phyloP scores from a whole-genome alignment of 2,888 invertebrate genomes.

The Thymelicus sylvestris region DNA sequence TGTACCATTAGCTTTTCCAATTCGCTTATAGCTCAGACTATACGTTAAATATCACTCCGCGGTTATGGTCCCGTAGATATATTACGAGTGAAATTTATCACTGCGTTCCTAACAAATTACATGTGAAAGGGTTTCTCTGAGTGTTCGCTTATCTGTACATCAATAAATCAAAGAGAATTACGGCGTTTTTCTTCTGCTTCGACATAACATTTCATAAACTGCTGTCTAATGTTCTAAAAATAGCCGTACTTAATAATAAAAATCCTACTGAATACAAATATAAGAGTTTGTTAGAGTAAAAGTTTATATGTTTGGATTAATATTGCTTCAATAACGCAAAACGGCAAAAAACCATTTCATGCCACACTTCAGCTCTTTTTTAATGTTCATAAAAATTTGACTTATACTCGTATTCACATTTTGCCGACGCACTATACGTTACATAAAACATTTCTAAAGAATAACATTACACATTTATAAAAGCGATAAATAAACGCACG shows the following conservation, averaged over 20 bases:
- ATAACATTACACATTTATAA: conserved; percentile 12
- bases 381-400: no score
- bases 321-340: no score
- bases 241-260: no score
- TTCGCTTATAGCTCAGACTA: conserved; percentile 48
- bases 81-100: conserved; percentile 70
- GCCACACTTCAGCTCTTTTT: no score
- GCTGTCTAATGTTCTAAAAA: no score
- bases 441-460: no score
- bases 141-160: conserved; percentile 1
- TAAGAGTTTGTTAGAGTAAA: no score
- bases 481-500: conserved; percentile 35
- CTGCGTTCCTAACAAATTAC: conserved; percentile 56
- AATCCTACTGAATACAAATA: no score
- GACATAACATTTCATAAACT: no score
- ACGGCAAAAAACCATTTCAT: no score
- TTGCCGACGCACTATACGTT: neutral
- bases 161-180: conserved; percentile 10
- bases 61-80: conserved; percentile 68
- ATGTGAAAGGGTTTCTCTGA: conserved; percentile 24
- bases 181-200: neutral
- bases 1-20: neutral
- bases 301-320: no score
- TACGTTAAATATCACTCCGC: conserved; percentile 56
- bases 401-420: no score